A percentile compares a stretch with the other conserved stretches of the same genome.
Evolutionary conservation across 2,113 vertebrate species (phyloP).

Genomic region (Irena cyanogastra): DNA sequence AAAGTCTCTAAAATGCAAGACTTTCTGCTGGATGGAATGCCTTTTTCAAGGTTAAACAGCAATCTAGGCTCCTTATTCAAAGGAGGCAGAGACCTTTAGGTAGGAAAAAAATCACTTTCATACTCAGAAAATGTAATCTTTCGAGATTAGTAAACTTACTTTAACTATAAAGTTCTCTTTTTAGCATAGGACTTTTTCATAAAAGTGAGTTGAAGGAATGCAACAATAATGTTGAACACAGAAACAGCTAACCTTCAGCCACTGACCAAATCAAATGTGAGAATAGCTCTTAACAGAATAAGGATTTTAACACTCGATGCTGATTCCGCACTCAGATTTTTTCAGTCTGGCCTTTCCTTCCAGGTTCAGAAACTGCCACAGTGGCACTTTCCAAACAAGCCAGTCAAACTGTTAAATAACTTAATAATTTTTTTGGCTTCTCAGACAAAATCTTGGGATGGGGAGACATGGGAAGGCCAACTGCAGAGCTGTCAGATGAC

Average conservation of each 20-base stretch:
- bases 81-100: neutral
- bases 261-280: neutral
- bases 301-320: neutral
- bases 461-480: neutral
- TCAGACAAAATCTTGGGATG: neutral
- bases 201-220: neutral
- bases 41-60: neutral
- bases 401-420: neutral
- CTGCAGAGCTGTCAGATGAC: neutral
- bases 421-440: neutral
- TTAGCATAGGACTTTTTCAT: neutral
- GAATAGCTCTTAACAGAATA: neutral
- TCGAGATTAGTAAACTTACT: neutral
- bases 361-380: neutral
- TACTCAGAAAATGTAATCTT: neutral
- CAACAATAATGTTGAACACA: neutral
- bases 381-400: neutral
- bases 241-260: neutral
- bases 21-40: neutral
- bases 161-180: neutral
- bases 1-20: neutral
- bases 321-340: neutral
- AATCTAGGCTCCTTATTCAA: neutral
- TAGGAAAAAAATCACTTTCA: neutral
- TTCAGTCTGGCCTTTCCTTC: neutral